phyloP scores from a whole-genome alignment of 2,797 vertebrate species.

The Austrolebias charrua region DNA sequence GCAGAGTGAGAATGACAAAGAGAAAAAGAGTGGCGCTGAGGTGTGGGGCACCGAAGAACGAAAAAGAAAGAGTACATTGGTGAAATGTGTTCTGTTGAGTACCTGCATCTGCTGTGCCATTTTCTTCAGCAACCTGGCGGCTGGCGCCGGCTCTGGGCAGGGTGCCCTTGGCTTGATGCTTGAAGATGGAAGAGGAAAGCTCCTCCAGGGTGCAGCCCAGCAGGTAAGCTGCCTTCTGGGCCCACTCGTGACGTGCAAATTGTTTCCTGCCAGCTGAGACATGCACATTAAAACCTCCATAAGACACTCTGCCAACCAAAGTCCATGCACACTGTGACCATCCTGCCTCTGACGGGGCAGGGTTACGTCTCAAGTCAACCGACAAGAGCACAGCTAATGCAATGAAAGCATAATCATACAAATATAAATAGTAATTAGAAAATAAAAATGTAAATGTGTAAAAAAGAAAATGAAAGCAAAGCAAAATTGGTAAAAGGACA shows the following conservation, averaged over 20 bases:
- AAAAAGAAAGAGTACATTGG: conserved; percentile 32
- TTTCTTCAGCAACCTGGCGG: conserved; percentile 88
- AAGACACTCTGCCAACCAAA: conserved; percentile 62
- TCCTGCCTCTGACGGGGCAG: conserved; percentile 54
- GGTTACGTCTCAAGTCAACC: conserved; percentile 58
- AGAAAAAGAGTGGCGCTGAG: background rate
- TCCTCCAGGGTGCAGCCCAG: conserved; percentile 97
- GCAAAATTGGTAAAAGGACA: conserved; percentile 29
- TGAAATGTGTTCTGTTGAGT: conserved; percentile 59
- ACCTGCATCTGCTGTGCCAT: conserved; percentile 86
- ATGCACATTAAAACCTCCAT: conserved; percentile 71
- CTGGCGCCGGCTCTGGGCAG: conserved; percentile 86
- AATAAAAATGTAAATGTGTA: conserved; percentile 1
- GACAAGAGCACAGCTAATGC: conserved; percentile 52
- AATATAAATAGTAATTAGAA: conserved; percentile 17
- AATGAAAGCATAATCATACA: conserved; percentile 36
- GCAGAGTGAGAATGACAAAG: conserved; percentile 48
- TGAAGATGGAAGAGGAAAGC: conserved; percentile 96
- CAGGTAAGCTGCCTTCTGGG: conserved; percentile 97
- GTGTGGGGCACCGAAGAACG: conserved; percentile 15
- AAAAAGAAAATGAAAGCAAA: conserved; percentile 39
- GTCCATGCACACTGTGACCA: conserved; percentile 53
- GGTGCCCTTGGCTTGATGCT: conserved; percentile 90
- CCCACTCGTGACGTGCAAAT: conserved; percentile 98
- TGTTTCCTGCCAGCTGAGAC: conserved; percentile 94